phyloP scores from a whole-genome alignment of 2,113 vertebrate genomes.

The Anseranas semipalmata region DNA sequence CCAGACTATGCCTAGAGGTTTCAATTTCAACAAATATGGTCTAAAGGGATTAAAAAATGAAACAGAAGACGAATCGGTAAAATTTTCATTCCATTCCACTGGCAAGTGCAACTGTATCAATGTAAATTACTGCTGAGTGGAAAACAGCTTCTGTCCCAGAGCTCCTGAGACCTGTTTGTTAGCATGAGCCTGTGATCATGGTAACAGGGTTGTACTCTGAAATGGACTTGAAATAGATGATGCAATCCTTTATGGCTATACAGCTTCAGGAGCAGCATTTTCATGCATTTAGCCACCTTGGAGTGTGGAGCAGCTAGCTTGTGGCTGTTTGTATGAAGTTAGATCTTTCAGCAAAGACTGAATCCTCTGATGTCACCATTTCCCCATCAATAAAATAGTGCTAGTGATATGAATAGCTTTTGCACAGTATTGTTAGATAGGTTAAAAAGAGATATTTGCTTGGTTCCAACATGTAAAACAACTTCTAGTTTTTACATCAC shows the following conservation, averaged over 20 bases:
- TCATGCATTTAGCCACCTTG: background rate
- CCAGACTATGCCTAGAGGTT: background rate
- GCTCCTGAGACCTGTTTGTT: background rate
- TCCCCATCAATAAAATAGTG: background rate
- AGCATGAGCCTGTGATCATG: background rate
- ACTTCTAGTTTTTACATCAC: background rate
- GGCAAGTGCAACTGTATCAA: accelerated
- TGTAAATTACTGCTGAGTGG: background rate
- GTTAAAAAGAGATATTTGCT: background rate
- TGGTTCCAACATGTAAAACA: background rate
- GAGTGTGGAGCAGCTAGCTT: background rate
- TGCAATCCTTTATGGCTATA: background rate
- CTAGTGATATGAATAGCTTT: background rate
- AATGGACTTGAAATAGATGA: background rate
- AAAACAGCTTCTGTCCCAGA: background rate
- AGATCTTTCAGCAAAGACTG: background rate
- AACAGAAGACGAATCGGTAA: background rate
- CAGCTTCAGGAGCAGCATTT: background rate
- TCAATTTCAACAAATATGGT: background rate
- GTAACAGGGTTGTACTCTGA: background rate
- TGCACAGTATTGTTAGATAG: background rate
- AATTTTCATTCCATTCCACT: background rate
- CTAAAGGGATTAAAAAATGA: background rate
- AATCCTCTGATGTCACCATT: background rate
- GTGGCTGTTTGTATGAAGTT: background rate